These are phyloP conservation scores for Diorhabda elongata DNA, from an alignment of 1,140 invertebrate genomes.

Conservation along the genomic window DNA sequence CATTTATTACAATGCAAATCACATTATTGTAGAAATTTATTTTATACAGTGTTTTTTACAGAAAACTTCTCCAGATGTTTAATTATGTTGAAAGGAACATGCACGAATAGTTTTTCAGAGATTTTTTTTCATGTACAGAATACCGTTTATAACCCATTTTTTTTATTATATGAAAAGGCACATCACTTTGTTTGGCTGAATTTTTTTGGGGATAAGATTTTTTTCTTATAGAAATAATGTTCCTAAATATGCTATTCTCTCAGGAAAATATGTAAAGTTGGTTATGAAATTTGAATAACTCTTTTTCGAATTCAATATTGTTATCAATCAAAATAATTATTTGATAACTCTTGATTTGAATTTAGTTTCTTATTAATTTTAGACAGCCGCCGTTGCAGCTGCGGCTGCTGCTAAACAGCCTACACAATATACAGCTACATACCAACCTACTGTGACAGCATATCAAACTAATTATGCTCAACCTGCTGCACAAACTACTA, in stretches of 20 bases:
- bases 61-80: no score
- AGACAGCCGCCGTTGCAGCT: conserved; percentile 26
- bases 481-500: conserved; percentile 46
- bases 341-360: neutral
- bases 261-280: neutral
- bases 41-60: no score
- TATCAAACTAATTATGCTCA: conserved; percentile 47
- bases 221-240: neutral
- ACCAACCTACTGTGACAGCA: conserved; percentile 45
- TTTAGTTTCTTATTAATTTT: neutral
- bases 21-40: no score
- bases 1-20: no score
- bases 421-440: conserved; percentile 47
- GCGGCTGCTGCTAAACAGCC: conserved; percentile 45
- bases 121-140: no score
- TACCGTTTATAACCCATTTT: no score
- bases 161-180: no score
- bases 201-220: neutral
- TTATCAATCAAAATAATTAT: neutral
- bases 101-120: no score
- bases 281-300: neutral
- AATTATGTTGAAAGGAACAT: no score
- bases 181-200: no score
- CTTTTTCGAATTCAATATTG: neutral
- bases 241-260: neutral